Percentiles rank a stretch among this genome's conserved stretches.
These are phyloP conservation scores for Drosophila littoralis DNA, from an alignment of 1,140 invertebrate genomes.

Conservation along the genomic window DNA sequence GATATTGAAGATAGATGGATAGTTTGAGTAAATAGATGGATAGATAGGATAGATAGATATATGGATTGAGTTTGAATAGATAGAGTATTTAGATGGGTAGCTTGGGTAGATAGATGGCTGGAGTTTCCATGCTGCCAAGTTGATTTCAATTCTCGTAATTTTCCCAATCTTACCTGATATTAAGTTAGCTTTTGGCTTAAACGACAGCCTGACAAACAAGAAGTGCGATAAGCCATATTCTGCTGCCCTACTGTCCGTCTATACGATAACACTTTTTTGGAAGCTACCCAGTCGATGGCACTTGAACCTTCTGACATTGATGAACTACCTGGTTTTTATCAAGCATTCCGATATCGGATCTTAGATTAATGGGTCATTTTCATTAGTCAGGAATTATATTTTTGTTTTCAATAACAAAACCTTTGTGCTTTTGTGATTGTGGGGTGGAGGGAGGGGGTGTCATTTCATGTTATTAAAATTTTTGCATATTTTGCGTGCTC, in stretches of 20 bases:
- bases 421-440: not conserved
- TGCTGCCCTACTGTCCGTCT: not conserved
- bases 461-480: not conserved
- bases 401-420: constrained; percentile 6
- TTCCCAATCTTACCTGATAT: not conserved
- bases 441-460: not conserved
- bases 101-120: not conserved
- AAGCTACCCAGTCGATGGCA: constrained; percentile 25
- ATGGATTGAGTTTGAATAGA: no score
- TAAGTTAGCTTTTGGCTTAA: constrained; percentile 10
- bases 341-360: constrained; percentile 42
- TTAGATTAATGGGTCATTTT: constrained; percentile 43
- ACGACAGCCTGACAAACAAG: constrained; percentile 5
- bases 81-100: no score
- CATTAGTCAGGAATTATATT: constrained; percentile 52
- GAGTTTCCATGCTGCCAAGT: not conserved
- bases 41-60: no score
- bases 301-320: constrained; percentile 64
- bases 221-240: not conserved
- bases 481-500: no score
- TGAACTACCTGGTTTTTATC: constrained; percentile 43
- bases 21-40: no score
- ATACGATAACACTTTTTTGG: constrained; percentile 27
- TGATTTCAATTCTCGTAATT: no score
- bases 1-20: no score